Evolutionary conservation across 2,113 vertebrate species (phyloP), one percentile per base, ranked within the genome.

Genomic region (Colossoma macropomum): DNA sequence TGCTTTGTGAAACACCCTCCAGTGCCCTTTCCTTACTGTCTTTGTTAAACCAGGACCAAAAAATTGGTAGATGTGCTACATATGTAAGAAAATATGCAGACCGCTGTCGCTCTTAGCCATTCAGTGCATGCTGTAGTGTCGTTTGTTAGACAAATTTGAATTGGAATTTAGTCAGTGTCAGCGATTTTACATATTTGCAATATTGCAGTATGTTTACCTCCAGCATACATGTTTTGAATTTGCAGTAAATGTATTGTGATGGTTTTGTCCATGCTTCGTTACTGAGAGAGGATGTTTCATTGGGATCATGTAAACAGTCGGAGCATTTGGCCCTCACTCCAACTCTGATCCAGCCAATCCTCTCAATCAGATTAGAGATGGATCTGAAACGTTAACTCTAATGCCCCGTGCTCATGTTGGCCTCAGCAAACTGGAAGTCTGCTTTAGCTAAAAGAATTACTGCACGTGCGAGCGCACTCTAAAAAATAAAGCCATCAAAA

Each of bases 71-170:
- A 54, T 52, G 25, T 13, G 63, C 56, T 79, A 5, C 54, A 66
- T 77, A 60, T 81, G 7, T 21, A 54, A 30, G 1, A 52, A 54
- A 28, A 68, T 30, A 45, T 79, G 62, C 23, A n/a, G 25, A 45
- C 54, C 23, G 27, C 19, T 77, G 56, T 62, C 77, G 34, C 77
- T 32, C 48, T 45, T 45, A 54, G 77, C 63, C 59, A 56, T 73
- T 84, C 25, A 65, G 28, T 45, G 69, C 45, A 74, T 65, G 71
- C 62, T 84, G 16, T 73, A 27, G n/a, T 19, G 30, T 25, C 3
- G 15, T 68, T 21, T 60, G 32, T 13, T 1, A 79, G 3, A 79
- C 25, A 79, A 15, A 1, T 41, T 27, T 80, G 1, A 27, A 23
- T 68, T 38, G 2, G 28, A 19, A 19, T 52, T 52, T 52, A 17